Evolutionary conservation across 2,113 vertebrate genomes (phyloP).

Genomic region (Himantopus leucocephalus): DNA sequence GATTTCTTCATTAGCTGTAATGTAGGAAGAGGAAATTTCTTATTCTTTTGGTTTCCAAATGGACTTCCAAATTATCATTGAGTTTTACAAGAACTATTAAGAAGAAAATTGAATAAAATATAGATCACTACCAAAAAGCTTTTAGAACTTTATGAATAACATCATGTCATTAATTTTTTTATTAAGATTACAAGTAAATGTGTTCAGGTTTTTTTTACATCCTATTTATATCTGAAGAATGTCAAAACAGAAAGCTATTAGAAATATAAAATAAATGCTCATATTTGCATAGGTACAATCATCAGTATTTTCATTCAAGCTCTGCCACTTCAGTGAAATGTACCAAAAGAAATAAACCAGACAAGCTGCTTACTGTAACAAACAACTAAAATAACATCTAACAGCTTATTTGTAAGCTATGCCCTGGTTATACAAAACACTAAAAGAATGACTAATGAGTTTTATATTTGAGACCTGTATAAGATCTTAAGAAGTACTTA

Average conservation of each 20-base stretch:
- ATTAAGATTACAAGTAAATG: not conserved
- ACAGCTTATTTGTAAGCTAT: not conserved
- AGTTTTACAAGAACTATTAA: not conserved
- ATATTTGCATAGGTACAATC: conserved; percentile 22
- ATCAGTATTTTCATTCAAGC: not conserved
- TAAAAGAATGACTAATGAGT: not conserved
- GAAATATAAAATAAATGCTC: conserved; percentile 18
- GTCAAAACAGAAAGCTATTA: conserved; percentile 14
- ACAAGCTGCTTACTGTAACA: conserved; percentile 15
- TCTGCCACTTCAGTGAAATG: not conserved
- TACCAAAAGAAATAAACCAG: not conserved
- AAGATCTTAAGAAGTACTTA: not conserved
- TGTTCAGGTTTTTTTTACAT: not conserved
- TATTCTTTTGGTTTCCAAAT: not conserved
- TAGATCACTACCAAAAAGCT: not conserved
- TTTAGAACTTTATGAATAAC: not conserved
- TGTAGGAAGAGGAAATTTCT: not conserved
- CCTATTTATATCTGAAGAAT: not conserved
- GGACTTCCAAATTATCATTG: not conserved
- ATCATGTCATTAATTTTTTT: not conserved
- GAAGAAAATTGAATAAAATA: not conserved
- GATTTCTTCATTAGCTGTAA: not conserved
- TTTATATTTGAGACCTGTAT: not conserved
- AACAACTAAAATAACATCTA: conserved; percentile 12
- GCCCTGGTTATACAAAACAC: not conserved